A percentile compares a stretch with the other conserved stretches of the same genome.
phyloP scores from a whole-genome alignment of 2,113 vertebrate species.

The Myrmecophaga tridactyla region DNA sequence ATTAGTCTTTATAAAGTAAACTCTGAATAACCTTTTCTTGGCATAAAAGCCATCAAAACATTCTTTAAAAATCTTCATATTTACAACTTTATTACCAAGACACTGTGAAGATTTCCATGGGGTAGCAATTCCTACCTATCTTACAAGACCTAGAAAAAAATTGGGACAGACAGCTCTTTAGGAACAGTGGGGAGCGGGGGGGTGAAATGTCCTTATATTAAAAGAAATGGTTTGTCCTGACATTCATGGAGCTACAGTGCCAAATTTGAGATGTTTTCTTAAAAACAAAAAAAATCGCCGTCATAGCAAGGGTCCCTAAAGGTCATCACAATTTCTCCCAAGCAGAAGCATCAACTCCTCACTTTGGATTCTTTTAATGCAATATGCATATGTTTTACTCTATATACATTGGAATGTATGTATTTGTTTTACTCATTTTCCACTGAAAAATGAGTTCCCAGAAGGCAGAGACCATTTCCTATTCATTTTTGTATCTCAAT shows the following conservation, averaged over 20 bases:
- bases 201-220: neutral
- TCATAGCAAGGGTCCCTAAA: neutral
- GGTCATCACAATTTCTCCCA: neutral
- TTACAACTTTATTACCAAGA: neutral
- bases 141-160: neutral
- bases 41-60: neutral
- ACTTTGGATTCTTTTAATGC: neutral
- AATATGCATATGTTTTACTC: neutral
- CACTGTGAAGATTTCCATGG: neutral
- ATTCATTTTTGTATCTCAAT: neutral
- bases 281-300: neutral
- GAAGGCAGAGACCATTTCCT: neutral
- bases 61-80: neutral
- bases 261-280: neutral
- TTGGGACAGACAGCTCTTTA: neutral
- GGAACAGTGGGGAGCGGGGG: too few species aligned
- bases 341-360: neutral
- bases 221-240: neutral
- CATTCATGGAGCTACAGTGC: neutral
- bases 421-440: neutral
- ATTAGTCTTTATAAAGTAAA: constrained; percentile 33
- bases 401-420: neutral
- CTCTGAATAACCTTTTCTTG: neutral
- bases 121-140: neutral
- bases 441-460: neutral